Base-by-base conservation (phyloP, 2,888 invertebrate genomes). In the Candidula unifasciata region DNA sequence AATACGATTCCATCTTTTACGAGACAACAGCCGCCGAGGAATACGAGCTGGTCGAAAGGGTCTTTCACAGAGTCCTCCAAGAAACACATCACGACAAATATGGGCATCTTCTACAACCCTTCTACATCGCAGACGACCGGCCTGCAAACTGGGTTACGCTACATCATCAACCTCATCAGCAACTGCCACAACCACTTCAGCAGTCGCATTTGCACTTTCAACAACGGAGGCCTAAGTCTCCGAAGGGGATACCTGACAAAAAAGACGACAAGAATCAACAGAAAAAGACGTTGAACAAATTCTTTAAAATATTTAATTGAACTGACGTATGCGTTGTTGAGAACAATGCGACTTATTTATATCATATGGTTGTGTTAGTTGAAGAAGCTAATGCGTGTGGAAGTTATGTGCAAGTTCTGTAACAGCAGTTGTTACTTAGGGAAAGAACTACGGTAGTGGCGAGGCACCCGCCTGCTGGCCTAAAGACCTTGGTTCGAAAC, bases 21-120 rank as follows among this genome's bases (percentile, higher is more conserved):
- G 94, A 94, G 86, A 93, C 93, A 18, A 91, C 93, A 13, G 93
- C 93, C 2, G 93, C 94, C 5, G 94, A 94, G 86, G 93, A 93
- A 73, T 93, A 91, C 86, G 92, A 91, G 73, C 90, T 90, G 54
- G 93, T 94, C 16, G 92, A 92, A 85, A 88, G 88, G 74, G 90
- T 93, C 64, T 93, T 94, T 87, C 92, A 92, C 79, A 91, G 92
- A 64, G 86, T 92, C 27, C 88, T 93, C 10, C 88, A 90, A 66
- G 92, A 93, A 44, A 91, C 93, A 66, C 89, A 92, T 37, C 88
- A 91, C 35, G 91, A 93, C 76, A 90, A 90, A 57, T 93, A 93
- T 74, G 88, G 91, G 8, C 90, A 89, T 74, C 83, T 92, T 76
- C 89, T 92, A n/a, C 90, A 91, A 79, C 91, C 92, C 13, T 88